Conservation (phyloP, 2,888 invertebrate genomes). For the Brachypalpus laphriformis region DNA sequence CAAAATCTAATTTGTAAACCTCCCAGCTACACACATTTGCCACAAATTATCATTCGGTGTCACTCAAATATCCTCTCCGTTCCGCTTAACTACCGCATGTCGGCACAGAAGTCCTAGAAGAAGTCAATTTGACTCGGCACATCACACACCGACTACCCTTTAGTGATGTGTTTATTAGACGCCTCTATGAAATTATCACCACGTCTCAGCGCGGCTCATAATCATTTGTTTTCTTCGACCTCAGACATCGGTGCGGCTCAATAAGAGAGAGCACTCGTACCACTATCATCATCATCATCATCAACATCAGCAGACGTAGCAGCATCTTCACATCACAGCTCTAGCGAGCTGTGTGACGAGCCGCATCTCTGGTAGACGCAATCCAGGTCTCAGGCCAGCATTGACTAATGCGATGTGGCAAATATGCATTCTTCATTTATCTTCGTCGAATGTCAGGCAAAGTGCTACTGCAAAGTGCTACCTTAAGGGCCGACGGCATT, state of each 20-base stretch:
- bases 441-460: slow-evolving; percentile 72
- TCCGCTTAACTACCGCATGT: slow-evolving; percentile 23
- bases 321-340: slow-evolving; percentile 39
- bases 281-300: slow-evolving; percentile 66
- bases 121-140: slow-evolving; percentile 61
- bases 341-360: slow-evolving; percentile 27
- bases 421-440: slow-evolving; percentile 74
- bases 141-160: slow-evolving; percentile 18
- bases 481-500: slow-evolving; percentile 71
- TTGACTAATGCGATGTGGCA: slow-evolving; percentile 73
- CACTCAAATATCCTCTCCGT: slow-evolving; percentile 19
- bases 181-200: slow-evolving; percentile 71
- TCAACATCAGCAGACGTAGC: slow-evolving; percentile 8
- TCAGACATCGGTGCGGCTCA: slow-evolving; percentile 65
- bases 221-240: slow-evolving; percentile 73
- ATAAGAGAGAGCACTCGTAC: slow-evolving; percentile 67
- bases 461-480: slow-evolving; percentile 74
- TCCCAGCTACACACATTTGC: slow-evolving; percentile 15
- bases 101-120: slow-evolving; percentile 43
- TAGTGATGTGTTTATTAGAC: slow-evolving; percentile 73
- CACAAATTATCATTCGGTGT: slow-evolving; percentile 29
- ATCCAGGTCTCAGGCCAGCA: slow-evolving; percentile 50
- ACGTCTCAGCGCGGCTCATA: slow-evolving; percentile 62
- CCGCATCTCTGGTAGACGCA: slow-evolving; percentile 28
- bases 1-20: slow-evolving; percentile 14